A percentile compares a stretch with the other conserved stretches of the same genome.
Evolutionary conservation across 2,113 vertebrate genomes (phyloP).

Genomic region (Mobula birostris): DNA sequence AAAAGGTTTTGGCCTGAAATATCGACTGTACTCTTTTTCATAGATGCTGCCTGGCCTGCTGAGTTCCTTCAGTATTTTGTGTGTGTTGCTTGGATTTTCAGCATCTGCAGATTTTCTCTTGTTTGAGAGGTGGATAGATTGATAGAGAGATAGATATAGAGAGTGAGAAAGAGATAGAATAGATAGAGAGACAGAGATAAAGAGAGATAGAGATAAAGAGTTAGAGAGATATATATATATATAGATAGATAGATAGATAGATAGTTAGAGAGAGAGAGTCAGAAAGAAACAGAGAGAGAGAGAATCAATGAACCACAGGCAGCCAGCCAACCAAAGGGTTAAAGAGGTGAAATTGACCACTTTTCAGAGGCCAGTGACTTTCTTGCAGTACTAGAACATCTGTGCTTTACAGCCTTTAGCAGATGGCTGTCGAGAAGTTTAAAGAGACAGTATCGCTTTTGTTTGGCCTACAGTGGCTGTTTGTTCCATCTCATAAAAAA

Average conservation of each 20-base stretch:
- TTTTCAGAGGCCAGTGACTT: not conserved
- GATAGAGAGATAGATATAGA: too few species aligned
- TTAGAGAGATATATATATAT: not conserved
- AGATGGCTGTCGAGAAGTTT: slow-evolving; percentile 26
- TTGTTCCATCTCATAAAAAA: slow-evolving; percentile 32
- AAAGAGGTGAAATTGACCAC: not conserved
- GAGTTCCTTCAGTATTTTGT: too few species aligned
- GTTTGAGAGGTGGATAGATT: too few species aligned
- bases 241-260: not conserved
- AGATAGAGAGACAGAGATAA: too few species aligned
- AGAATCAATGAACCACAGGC: not conserved
- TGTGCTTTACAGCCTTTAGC: slow-evolving; percentile 24
- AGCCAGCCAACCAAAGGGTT: not conserved
- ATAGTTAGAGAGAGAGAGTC: not conserved
- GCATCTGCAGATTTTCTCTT: too few species aligned
- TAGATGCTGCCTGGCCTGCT: too few species aligned
- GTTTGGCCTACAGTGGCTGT: slow-evolving; percentile 30
- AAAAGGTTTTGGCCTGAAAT: too few species aligned
- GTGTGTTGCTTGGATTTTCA: too few species aligned
- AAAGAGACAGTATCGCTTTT: slow-evolving; percentile 35
- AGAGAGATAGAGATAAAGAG: too few species aligned
- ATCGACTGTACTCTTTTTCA: too few species aligned
- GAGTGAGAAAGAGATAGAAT: too few species aligned
- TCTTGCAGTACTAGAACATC: slow-evolving; percentile 10
- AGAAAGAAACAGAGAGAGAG: not conserved